Evolutionary conservation across 1,140 invertebrate species (phyloP), one percentile per base, ranked within the genome.

Genomic region (Epicauta chinensis): DNA sequence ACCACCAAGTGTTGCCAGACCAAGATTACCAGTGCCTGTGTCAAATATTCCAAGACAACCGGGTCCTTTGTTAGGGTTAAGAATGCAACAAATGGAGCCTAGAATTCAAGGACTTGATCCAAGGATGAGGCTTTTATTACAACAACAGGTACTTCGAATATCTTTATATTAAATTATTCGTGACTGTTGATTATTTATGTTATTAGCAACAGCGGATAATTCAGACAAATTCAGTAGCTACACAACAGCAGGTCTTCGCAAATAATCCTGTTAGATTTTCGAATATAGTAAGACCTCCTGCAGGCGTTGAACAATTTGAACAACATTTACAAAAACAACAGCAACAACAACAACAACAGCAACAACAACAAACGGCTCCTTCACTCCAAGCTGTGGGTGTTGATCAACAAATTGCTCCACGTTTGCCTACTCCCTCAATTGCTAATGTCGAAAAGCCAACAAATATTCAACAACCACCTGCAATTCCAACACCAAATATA

Each of bases 1-100:
- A 37, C 79, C 79, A 3, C 78, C 79, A 14, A 69, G 71, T 38
- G 72, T 77, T 7, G 68, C 70, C 1, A 67, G 78, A 53, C 73
- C 76, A 2, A 63, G 77, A 48, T 42, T 56, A 11, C 58, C 62
- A 2, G 29, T 58, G 14, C n/a, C 62, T 23, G n/a, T 54, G n/a
- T 51, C 44, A 13, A 50, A 54, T 15, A 29, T 68, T 30, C 56
- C 55, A 7, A 54, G 62, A 14, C 58, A 62, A 30, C 51, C 48
- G 11, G 53, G 49, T 0, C n/a, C 35, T 29, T 42, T 60, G 3
- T 29, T 55, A 5, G 55, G 58, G 11, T 49, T 67, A 11, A 53
- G 67, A 45, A 52, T 68, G 55, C 59, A 55, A 17, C 59, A 55
- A 17, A 31, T 53, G 6, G 67, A 68, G 52, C 44, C 56, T 3